Conservation (phyloP, 2,888 invertebrate genomes). For the Dryococelus australis region DNA sequence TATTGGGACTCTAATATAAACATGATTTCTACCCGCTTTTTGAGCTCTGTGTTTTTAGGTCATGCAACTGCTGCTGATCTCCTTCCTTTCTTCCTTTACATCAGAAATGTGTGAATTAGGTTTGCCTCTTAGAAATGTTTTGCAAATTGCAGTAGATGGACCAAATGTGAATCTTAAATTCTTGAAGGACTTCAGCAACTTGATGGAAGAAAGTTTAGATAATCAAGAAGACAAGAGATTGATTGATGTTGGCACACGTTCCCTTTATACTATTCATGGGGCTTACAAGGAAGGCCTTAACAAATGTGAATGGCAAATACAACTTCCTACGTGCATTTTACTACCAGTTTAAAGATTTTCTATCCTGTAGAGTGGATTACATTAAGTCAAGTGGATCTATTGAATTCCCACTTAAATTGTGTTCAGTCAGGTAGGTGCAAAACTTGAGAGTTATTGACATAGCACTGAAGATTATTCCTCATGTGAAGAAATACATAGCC, state of each 20-base stretch:
- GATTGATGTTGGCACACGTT: constrained; percentile 11
- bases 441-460: neutral
- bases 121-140: too few relatives aligned
- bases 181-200: neutral
- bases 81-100: neutral
- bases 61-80: constrained; percentile 5
- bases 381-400: neutral
- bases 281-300: constrained; percentile 17
- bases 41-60: constrained; percentile 20
- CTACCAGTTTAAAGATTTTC: constrained; percentile 12
- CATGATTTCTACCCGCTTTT: neutral
- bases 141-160: constrained; percentile 2
- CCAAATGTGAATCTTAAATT: constrained; percentile 4
- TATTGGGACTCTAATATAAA: neutral
- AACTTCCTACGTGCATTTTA: neutral
- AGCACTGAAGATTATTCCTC: neutral
- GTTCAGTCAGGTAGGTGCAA: constrained; percentile 12
- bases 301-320: constrained; percentile 24
- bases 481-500: constrained; percentile 13
- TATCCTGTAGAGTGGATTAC: neutral
- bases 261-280: constrained; percentile 3
- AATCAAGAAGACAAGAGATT: neutral
- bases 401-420: constrained; percentile 2
- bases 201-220: constrained; percentile 2
- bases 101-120: constrained; percentile 19